Evolutionary conservation across 2,888 invertebrate species (phyloP), one percentile per base, ranked within the genome.

Genomic region (Habroteleia sp.): DNA sequence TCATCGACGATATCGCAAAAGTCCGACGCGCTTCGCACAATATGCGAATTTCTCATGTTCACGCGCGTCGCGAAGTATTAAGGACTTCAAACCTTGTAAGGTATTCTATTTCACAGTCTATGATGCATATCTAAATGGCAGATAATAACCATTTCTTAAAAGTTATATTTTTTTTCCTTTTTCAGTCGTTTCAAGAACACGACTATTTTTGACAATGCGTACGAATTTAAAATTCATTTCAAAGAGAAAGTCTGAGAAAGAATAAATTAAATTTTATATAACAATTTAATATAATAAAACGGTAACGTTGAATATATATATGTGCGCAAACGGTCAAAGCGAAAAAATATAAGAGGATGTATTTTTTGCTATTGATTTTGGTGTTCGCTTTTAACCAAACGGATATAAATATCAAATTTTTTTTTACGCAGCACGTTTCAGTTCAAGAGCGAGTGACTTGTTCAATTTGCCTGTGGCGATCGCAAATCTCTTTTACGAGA

Each of bases 61-160:
- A 46, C 29, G 37, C 54, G 25, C 44, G 46, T 60, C 35, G 58
- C 42, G 27, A 50, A 58, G 35, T 50, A 58, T 52, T 56, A 68
- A 81, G 79, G 77, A 81, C 77, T 80, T 76, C 73, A 76, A 71
- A 13, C 80, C 83, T 80, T 82, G 78, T 82, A 82, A 72, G 80
- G 82, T 58, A 79, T 81, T 78, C 77, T 56, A 75, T 74, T 79
- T 74, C 66, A 66, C 76, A 44, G 69, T 76, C 81, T 80, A 83
- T 81, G 83, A 81, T 81, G 83, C 84, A 83, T 83, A 79, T 79
- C 84, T 83, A 84, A 84, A 83, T 80, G 80, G 79, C 72, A 69
- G 48, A 76, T 81, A 83, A 84, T 84, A 78, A 77, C 77, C 71
- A 74, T 75, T 83, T 83, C 83, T 83, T 78, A 80, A 84, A 83